Base-by-base conservation (phyloP, 2,113 vertebrate genomes). In the Cheirogaleus medius region DNA sequence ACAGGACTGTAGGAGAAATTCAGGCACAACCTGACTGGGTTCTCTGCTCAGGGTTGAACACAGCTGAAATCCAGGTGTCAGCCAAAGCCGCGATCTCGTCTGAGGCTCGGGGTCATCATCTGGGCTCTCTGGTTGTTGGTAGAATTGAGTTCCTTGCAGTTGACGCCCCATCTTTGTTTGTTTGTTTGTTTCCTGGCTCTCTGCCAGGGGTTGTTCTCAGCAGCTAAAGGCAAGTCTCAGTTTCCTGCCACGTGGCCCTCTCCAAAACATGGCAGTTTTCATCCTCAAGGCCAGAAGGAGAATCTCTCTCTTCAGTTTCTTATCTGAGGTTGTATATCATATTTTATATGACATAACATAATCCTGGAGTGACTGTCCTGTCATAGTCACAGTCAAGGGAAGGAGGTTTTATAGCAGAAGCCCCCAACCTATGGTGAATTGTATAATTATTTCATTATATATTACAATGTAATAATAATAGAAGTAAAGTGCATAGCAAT, bases 131-230 rank as follows among this genome's bases (percentile, higher is more conserved):
- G 9, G 1, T 68, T 42, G 27, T 20, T 87, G 52, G 47, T 21
- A 76, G 29, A 91, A 71, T 91, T 90, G 25, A 49, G n/a, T 60
- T 69, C 39, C 49, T 90, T 92, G 54, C 23, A 64, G 27, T 23
- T 64, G 11, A 60, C 1, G 25, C 56, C 0, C 8, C 4, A 17
- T 81, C 20, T 13, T 60, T 68, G 3, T 52, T 37, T 82, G 3
- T 52, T 37, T 82, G 8, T 25, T 37, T 87, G 39, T 90, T 91
- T 49, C 8, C 12, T 82, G 27, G 8, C 8, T 93, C 25, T 69
- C 21, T 64, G 4, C 44, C 56, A 39, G 9, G 4, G 13, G 3
- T 47, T 77, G 8, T 10, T 64, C 1, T 49, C 9, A 23, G 29
- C 37, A 74, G 1, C 15, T 8, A 64, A 27, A 44, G 8, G 15